phyloP scores from a whole-genome alignment of 2,113 vertebrate species.

The Percina caprodes region DNA sequence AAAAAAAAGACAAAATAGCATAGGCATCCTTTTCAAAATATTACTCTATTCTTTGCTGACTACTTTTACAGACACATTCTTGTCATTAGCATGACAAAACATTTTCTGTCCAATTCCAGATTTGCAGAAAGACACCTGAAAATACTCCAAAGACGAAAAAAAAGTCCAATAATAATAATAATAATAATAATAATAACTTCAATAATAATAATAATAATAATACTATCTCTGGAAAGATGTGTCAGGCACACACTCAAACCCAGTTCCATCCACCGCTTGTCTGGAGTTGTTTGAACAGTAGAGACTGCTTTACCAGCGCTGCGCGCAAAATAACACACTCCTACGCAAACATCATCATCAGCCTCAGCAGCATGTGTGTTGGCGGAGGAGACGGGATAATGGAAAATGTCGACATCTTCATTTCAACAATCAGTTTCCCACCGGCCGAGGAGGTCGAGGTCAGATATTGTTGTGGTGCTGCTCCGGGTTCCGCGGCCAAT shows the following conservation, averaged over 20 bases:
- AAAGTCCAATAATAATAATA: conserved; percentile 1
- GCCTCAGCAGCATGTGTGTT: conserved; percentile 59
- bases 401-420: conserved; percentile 73
- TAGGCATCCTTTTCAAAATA: conserved; percentile 9
- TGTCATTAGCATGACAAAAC: conserved; percentile 7
- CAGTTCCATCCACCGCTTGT: conserved; percentile 57
- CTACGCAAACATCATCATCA: conserved; percentile 75
- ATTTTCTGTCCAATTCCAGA: conserved; percentile 36
- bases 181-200: neutral
- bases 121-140: neutral
- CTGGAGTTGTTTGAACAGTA: conserved; percentile 70
- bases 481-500: conserved; percentile 22
- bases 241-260: conserved; percentile 18
- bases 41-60: conserved; percentile 14
- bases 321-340: conserved; percentile 67
- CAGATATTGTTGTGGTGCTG: conserved; percentile 42
- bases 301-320: conserved; percentile 46
- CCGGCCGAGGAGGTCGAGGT: conserved; percentile 64
- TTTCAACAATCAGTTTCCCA: conserved; percentile 51
- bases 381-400: conserved; percentile 57
- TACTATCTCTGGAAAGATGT: conserved; percentile 15
- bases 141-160: neutral
- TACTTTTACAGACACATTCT: conserved; percentile 48
- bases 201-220: neutral
- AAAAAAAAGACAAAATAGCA: neutral